Evolutionary conservation across 2,888 invertebrate genomes (phyloP), one percentile per base, ranked within the genome.

Genomic region (Lasioglossum figueresi): DNA sequence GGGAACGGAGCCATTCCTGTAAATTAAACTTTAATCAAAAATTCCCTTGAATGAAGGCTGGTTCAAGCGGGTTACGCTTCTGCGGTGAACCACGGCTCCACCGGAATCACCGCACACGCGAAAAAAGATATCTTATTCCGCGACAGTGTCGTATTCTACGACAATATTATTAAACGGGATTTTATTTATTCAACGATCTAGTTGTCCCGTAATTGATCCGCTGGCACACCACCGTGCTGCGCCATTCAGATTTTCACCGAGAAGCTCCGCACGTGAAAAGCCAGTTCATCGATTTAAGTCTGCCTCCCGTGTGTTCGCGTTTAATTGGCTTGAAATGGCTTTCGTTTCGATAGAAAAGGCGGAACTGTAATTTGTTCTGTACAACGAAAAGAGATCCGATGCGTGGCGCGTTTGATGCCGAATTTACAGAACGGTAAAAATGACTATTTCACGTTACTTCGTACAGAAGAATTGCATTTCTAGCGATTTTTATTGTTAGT

Each of bases 11-110:
- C 80, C 80, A 77, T 84, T 82, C 84, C 84, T 82, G 89, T 84
- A 88, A 89, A 89, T 89, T 89, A 89, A 89, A 89, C 83, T 89
- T 89, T 89, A 89, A 89, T 89, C 88, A 88, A 89, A 89, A 89
- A 89, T 88, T 89, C 84, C 83, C 84, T 82, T 56, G 79, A 83
- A 82, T 37, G 82, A 89, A 82, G 82, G 79, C 72, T 77, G 68
- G 74, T 74, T 52, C 68, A 72, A 71, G 71, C 81, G 66, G 70
- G 88, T 87, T 85, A 73, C 76, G 80, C 75, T 85, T 68, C 10
- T 72, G 86, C 72, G 82, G 89, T 84, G 84, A 86, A 76, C 88
- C 86, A 70, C 80, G 79, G 68, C 68, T 84, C 73, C 88, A 43
- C 74, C 75, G 80, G 74, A 79, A 82, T 48, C 43, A 43, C 68